Evolutionary conservation across 2,113 vertebrate species (phyloP).

Genomic region (Glareola pratincola): DNA sequence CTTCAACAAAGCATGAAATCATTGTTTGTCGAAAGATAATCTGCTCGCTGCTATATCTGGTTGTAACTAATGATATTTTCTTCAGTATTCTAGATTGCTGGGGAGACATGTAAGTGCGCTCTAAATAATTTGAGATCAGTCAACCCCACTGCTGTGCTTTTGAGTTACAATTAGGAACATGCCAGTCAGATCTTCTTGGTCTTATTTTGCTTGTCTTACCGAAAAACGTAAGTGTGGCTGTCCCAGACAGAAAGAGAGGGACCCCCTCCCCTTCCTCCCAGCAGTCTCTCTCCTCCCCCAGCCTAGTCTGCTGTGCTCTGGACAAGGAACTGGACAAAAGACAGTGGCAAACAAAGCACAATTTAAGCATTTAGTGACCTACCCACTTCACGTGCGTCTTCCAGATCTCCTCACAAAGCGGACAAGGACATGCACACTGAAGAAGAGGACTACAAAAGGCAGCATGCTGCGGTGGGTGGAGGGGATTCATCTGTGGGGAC

Average conservation of each 20-base stretch:
- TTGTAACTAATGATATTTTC: background rate
- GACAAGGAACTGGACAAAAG: background rate
- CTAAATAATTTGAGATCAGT: background rate
- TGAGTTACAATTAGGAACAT: background rate
- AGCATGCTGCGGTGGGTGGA: background rate
- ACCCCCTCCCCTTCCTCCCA: background rate
- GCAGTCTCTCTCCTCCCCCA: background rate
- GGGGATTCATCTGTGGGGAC: background rate
- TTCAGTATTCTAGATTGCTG: background rate
- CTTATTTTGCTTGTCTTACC: background rate
- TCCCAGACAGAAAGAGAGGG: background rate
- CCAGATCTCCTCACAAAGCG: background rate
- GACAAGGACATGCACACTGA: background rate
- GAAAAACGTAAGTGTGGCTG: background rate
- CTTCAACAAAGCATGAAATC: constrained; percentile 30
- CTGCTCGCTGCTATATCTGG: background rate
- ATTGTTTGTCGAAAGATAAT: constrained; percentile 14
- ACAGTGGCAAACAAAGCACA: background rate
- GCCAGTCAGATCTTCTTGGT: background rate
- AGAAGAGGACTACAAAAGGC: background rate
- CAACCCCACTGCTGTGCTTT: background rate
- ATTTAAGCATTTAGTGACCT: background rate
- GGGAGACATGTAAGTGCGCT: background rate
- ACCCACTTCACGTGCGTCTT: background rate
- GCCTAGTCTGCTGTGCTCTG: background rate